These are phyloP conservation scores for Campopleginae sp. DNA, from an alignment of 2,888 invertebrate genomes.

Conservation along the genomic window DNA sequence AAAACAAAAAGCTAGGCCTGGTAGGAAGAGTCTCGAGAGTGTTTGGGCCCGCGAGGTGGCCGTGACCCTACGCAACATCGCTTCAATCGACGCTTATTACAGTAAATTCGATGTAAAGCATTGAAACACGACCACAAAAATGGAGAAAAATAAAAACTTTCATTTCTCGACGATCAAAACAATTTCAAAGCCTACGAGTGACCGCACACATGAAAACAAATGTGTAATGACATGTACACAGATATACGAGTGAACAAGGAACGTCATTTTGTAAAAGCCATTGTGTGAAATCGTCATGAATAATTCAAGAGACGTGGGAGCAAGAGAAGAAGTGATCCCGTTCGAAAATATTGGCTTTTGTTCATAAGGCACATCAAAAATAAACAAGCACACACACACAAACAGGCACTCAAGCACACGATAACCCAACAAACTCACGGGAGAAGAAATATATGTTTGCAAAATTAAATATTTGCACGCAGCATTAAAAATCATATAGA, in stretches of 20 bases:
- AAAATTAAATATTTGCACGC: background rate
- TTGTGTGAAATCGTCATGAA: conserved; percentile 60
- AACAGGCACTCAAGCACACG: background rate
- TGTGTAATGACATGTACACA: background rate
- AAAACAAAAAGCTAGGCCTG: conserved; percentile 2
- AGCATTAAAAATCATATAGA: background rate
- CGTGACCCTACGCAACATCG: conserved; percentile 56
- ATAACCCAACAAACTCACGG: background rate
- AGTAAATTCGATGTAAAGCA: conserved; percentile 39
- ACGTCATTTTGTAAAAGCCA: conserved; percentile 60
- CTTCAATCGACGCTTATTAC: conserved; percentile 60
- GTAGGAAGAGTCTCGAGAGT: conserved; percentile 18
- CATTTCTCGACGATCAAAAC: conserved; percentile 47
- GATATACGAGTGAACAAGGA: background rate
- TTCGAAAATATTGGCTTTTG: conserved; percentile 65
- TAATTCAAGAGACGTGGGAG: conserved; percentile 58
- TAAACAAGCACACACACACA: no score
- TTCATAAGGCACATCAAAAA: conserved; percentile 58
- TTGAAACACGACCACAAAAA: background rate
- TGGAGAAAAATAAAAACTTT: conserved; percentile 46
- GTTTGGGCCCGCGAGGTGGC: conserved; percentile 27
- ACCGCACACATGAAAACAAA: conserved; percentile 7
- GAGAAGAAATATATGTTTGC: background rate
- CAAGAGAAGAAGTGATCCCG: conserved; percentile 46
- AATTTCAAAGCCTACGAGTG: conserved; percentile 7